Base-by-base conservation (phyloP, 1,140 invertebrate genomes). In the Drosophila navojoa region DNA sequence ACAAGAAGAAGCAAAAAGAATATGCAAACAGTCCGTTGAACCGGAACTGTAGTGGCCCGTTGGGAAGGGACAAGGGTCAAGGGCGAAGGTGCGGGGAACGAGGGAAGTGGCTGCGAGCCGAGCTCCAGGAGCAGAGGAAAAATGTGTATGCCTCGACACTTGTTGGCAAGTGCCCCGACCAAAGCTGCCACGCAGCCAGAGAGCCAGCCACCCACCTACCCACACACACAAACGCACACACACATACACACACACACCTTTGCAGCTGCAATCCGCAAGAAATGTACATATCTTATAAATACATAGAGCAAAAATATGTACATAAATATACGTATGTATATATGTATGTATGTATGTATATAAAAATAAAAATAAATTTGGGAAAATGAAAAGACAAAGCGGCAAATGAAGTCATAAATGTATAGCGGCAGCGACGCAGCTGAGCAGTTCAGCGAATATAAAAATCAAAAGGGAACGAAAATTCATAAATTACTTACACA, bases 21-120 rank as follows among this genome's bases (percentile, higher is more conserved):
- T 70, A 69, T 32, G 45, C 16, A 7, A 16, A 45, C 32, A 47
- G 77, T 79, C 67, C 77, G 64, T 80, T 80, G 77, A 80, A 80
- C 78, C 68, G 54, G 49, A 66, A 60, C 54, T 40, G 53, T 44
- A 16, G 53, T 44, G 16, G n/a, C n/a, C 42, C 42, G 7, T 0
- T 2, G 42, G 42, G 1, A 16, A 45, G 15, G 42, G 42, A 15
- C 9, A 15, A 45, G 42, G 42, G 42, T 4, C 42, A 45, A 19
- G 42, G 15, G 42, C 40, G 10, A 4, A 42, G 27, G 3, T 1
- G 27, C 6, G 42, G 13, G n/a, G 5, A 44, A 15, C 5, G 42
- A 15, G 15, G 42, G 15, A n/a, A 45, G 11, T 5, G 42, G 35
- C 0, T 11, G 10, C 32, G 35, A 10, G 35, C 35, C 35, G 35